phyloP scores from a whole-genome alignment of 2,113 vertebrate genomes.

The Mustelus asterias region DNA sequence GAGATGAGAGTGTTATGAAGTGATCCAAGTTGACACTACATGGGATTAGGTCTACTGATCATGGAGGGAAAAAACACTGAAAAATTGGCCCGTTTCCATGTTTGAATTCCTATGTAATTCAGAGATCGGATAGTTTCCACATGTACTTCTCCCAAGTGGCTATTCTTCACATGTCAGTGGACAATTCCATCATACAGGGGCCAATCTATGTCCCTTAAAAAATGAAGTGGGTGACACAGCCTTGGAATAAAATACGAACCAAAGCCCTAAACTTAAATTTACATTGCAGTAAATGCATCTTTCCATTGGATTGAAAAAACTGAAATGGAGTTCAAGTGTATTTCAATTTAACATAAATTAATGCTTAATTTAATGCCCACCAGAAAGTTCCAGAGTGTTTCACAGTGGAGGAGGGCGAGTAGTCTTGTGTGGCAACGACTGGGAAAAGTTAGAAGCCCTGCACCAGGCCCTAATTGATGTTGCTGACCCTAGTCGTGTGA shows the following conservation, averaged over 20 bases:
- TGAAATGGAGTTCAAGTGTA: not conserved
- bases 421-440: constrained; percentile 78
- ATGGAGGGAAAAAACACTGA: not conserved
- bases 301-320: not conserved
- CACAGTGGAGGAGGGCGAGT: constrained; percentile 81
- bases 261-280: not conserved
- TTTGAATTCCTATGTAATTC: not conserved
- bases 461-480: constrained; percentile 66
- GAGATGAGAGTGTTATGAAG: not conserved
- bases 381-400: constrained; percentile 83
- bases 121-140: not conserved
- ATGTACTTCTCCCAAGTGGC: not conserved
- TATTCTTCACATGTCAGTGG: not conserved
- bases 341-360: not conserved
- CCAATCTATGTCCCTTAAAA: not conserved
- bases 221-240: not conserved
- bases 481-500: constrained; percentile 76
- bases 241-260: not conserved
- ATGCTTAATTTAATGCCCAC: not conserved
- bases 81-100: not conserved
- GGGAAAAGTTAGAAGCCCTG: constrained; percentile 85
- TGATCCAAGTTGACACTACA: not conserved
- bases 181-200: not conserved
- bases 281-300: not conserved
- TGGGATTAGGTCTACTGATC: not conserved